Evolutionary conservation across 2,888 invertebrate genomes (phyloP).

Genomic region (Gymnocheta viridis): DNA sequence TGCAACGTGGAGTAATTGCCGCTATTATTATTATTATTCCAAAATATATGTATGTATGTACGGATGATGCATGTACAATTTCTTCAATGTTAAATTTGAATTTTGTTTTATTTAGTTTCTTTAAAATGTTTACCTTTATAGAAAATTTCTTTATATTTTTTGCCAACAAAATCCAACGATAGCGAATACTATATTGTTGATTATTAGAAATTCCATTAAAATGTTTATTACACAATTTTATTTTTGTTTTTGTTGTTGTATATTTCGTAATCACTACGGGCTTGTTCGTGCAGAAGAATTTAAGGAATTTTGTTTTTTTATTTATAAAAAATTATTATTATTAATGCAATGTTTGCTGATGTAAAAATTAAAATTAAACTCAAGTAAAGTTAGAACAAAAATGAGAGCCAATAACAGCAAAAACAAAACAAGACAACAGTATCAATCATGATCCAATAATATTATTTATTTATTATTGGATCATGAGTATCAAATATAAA

Average conservation of each 20-base stretch:
- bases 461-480: too few species aligned
- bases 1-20: too few species aligned
- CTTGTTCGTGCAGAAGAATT: constrained; percentile 27
- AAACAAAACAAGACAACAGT: not conserved
- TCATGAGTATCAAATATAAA: too few species aligned
- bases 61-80: too few species aligned
- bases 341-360: not conserved
- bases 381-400: not conserved
- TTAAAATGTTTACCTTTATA: not conserved
- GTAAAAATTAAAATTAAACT: constrained; percentile 22
- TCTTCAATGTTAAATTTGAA: too few species aligned
- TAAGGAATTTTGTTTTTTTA: constrained; percentile 26
- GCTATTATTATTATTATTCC: too few species aligned
- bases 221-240: constrained; percentile 16
- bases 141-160: not conserved
- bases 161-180: not conserved
- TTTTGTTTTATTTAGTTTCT: not conserved
- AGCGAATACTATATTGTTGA: not conserved
- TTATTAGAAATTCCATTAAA: constrained; percentile 29
- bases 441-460: too few species aligned
- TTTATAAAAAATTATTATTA: not conserved
- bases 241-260: constrained; percentile 3
- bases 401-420: not conserved
- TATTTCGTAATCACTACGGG: constrained; percentile 22
- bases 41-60: too few species aligned